phyloP scores from a whole-genome alignment of 2,888 invertebrate species.

The Patella caerulea region DNA sequence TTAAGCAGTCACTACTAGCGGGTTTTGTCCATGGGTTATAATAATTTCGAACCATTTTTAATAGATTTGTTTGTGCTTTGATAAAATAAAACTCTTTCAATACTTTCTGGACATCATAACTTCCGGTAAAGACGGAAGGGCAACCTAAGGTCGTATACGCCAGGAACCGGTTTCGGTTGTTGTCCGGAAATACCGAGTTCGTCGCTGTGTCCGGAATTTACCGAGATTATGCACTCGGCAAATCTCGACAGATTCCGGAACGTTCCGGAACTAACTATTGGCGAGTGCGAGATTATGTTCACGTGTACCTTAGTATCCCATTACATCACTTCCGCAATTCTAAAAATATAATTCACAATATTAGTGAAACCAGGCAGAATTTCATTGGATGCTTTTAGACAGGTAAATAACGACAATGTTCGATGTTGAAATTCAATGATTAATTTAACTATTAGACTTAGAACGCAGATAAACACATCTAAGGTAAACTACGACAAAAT shows the following conservation, averaged over 20 bases:
- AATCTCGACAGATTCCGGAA: no score
- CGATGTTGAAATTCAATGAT: no score
- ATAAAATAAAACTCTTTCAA: background rate
- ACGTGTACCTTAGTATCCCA: background rate
- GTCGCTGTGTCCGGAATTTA: background rate
- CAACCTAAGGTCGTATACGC: background rate
- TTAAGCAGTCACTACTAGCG: slow-evolving; percentile 15
- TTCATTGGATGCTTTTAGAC: no score
- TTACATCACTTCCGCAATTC: no score
- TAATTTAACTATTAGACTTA: no score
- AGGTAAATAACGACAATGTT: no score
- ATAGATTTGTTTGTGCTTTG: background rate
- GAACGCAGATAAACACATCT: no score
- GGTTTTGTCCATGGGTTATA: slow-evolving; percentile 14
- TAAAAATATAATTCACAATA: no score
- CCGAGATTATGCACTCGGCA: background rate
- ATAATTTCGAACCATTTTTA: background rate
- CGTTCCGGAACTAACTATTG: no score
- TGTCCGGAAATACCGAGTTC: background rate
- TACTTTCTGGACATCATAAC: background rate
- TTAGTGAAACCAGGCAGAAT: no score
- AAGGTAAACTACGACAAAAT: no score
- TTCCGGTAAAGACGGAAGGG: background rate
- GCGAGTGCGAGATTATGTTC: background rate
- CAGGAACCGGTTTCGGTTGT: background rate